A percentile compares a stretch with the other conserved stretches of the same genome.
These are phyloP conservation scores for Brachirus orientalis DNA, from an alignment of 2,113 vertebrate genomes.

Conservation along the genomic window DNA sequence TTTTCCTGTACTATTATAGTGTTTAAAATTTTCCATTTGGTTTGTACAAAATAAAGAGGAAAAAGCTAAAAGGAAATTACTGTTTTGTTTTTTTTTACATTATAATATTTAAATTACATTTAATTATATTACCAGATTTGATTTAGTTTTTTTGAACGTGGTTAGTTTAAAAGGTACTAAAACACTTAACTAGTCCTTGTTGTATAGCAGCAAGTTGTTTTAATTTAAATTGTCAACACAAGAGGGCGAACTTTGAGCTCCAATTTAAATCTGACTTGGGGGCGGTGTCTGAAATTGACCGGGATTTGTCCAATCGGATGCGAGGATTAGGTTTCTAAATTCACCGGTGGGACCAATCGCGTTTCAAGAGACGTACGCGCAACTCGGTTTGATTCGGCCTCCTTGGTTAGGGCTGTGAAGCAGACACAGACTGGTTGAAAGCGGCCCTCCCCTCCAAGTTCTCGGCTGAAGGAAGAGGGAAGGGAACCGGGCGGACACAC, in stretches of 20 bases:
- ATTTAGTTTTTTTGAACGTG: no score
- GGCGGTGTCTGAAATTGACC: constrained; percentile 49
- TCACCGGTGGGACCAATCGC: constrained; percentile 58
- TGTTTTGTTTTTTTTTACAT: no score
- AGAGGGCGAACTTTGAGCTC: constrained; percentile 21
- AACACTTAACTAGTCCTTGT: no score
- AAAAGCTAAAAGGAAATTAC: no score
- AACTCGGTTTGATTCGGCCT: constrained; percentile 42
- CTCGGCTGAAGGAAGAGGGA: constrained; percentile 62
- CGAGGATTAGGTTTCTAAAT: not conserved
- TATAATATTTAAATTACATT: no score
- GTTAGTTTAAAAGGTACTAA: no score
- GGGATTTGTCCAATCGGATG: constrained; percentile 55
- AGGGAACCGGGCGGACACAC: constrained; percentile 30
- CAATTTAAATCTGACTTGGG: constrained; percentile 13
- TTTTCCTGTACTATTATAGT: no score
- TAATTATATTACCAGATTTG: no score
- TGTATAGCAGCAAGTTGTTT: no score
- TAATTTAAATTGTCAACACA: constrained; percentile 23
- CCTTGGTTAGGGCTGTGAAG: constrained; percentile 36
- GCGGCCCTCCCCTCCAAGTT: constrained; percentile 80
- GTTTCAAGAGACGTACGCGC: constrained; percentile 14
- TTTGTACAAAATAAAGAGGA: no score
- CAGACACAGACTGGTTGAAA: constrained; percentile 20
- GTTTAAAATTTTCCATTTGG: no score